These are phyloP conservation scores for Megaptera novaeangliae DNA, from an alignment of 2,113 vertebrate species.

Conservation along the genomic window DNA sequence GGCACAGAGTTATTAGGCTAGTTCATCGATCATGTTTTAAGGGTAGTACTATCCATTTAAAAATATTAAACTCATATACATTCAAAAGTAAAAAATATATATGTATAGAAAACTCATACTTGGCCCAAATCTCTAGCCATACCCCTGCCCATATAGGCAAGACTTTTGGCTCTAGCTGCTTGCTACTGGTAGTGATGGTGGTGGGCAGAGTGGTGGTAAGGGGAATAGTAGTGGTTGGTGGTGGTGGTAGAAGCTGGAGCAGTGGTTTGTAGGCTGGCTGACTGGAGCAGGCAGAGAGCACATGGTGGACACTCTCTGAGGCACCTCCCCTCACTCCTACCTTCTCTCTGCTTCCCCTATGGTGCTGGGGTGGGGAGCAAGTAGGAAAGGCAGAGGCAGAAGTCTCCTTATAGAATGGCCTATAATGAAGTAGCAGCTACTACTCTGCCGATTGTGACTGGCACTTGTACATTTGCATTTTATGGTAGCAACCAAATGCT, in stretches of 20 bases:
- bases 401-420: not conserved
- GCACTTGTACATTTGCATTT: not conserved
- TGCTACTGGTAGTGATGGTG: not conserved
- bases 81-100: not conserved
- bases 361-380: not conserved
- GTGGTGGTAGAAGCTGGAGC: not conserved
- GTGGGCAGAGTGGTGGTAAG: not conserved
- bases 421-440: not conserved
- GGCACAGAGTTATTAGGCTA: not conserved
- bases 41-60: not conserved
- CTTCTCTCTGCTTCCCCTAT: not conserved
- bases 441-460: not conserved
- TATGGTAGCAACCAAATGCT: not conserved
- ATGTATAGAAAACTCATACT: not conserved
- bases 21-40: not conserved
- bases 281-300: not conserved
- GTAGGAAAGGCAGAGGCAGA: not conserved
- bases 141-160: not conserved
- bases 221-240: not conserved
- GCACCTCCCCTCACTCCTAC: not conserved
- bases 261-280: not conserved
- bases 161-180: not conserved
- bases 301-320: not conserved
- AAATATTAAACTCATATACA: not conserved
- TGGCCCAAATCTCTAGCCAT: not conserved